Conservation (phyloP, 2,888 invertebrate species). For the Drosophila pegasa region DNA sequence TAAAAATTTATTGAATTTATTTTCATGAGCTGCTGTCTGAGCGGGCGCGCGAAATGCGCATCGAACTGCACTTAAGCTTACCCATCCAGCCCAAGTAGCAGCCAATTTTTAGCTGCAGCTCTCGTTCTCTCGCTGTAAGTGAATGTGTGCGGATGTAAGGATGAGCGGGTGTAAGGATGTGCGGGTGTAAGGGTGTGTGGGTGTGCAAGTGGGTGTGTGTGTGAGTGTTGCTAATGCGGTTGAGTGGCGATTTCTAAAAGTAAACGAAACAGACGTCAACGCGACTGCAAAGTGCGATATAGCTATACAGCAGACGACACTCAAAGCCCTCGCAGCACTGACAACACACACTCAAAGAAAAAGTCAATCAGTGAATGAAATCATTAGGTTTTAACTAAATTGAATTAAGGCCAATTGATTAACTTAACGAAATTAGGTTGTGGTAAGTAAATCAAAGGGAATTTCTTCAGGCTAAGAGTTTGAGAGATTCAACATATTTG, state of each 20-base stretch:
- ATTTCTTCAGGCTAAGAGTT: not conserved
- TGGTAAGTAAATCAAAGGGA: not conserved
- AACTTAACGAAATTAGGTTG: not conserved
- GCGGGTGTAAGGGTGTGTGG: not conserved
- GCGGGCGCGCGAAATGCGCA: conserved; percentile 38
- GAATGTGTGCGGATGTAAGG: conserved; percentile 11
- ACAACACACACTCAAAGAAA: conserved; percentile 22
- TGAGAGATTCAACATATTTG: too few relatives aligned
- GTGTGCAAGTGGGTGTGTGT: not conserved
- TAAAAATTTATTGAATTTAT: conserved; percentile 77
- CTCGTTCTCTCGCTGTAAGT: not conserved
- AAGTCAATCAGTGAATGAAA: conserved; percentile 18
- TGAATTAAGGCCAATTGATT: not conserved
- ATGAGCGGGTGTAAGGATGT: too few relatives aligned
- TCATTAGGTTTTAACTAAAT: not conserved
- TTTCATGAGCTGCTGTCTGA: conserved; percentile 46
- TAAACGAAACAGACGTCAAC: conserved; percentile 16
- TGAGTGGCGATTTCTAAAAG: conserved; percentile 16
- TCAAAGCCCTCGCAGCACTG: conserved; percentile 11
- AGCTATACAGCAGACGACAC: conserved; percentile 1
- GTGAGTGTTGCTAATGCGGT: conserved; percentile 37
- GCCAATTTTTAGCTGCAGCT: conserved; percentile 4
- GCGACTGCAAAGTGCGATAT: conserved; percentile 1
- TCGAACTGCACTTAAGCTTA: conserved; percentile 70
- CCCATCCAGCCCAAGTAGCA: conserved; percentile 24